Conservation (phyloP, 2,888 invertebrate genomes). For the Linnaemya vulpina region DNA sequence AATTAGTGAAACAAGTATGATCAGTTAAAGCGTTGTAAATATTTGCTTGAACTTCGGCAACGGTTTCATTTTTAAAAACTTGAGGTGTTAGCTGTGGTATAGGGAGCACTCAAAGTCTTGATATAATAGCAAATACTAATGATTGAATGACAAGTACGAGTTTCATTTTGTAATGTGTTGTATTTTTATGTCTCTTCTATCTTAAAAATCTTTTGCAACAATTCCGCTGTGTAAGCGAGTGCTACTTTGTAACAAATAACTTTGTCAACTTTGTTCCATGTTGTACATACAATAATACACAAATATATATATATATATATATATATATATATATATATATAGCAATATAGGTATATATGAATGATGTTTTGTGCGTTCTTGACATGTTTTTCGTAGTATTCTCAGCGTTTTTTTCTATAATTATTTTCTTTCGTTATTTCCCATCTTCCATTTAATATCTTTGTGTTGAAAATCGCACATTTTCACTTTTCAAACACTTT, state of each 20-base stretch:
- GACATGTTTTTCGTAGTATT: slow-evolving; percentile 29
- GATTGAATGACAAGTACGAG: slow-evolving; percentile 60
- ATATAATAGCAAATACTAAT: slow-evolving; percentile 45
- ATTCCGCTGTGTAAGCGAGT: slow-evolving; percentile 64
- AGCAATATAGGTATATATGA: neutral
- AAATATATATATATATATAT: no score
- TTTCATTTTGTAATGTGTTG: slow-evolving; percentile 53
- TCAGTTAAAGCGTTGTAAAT: no score
- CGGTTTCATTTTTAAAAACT: no score
- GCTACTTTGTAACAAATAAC: slow-evolving; percentile 59
- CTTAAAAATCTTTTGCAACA: slow-evolving; percentile 35
- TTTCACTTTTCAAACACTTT: slow-evolving; percentile 57
- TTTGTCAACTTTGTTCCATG: slow-evolving; percentile 56
- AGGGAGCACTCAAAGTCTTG: slow-evolving; percentile 15
- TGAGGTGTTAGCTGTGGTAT: neutral
- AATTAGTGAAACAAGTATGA: no score
- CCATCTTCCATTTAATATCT: slow-evolving; percentile 32
- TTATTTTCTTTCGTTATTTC: neutral
- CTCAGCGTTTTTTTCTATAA: neutral
- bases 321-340: neutral
- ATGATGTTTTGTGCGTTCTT: slow-evolving; percentile 44
- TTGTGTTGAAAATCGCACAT: slow-evolving; percentile 67
- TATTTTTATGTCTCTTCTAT: slow-evolving; percentile 3
- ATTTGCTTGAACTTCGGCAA: no score
- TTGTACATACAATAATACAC: no score